These are phyloP conservation scores for Bombylius discolor DNA, from an alignment of 2,888 invertebrate species.

Conservation along the genomic window DNA sequence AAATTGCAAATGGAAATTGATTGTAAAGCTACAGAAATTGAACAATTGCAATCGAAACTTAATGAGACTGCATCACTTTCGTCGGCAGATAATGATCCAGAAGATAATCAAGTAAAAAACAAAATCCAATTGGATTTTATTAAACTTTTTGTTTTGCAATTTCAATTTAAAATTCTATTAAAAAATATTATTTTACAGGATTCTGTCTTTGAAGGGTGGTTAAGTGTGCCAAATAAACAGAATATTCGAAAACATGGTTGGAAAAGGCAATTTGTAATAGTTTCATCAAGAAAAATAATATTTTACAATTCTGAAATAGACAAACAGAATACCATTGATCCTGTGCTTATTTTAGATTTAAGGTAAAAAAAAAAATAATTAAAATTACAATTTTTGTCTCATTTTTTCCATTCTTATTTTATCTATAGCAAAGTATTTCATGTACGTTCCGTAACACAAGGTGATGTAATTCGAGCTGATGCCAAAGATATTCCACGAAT, in stretches of 20 bases:
- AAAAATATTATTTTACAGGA: slow-evolving; percentile 38
- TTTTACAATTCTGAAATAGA: slow-evolving; percentile 93
- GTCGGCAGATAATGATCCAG: slow-evolving; percentile 76
- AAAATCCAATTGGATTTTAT: too few species aligned
- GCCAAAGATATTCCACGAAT: slow-evolving; percentile 98
- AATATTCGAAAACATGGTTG: slow-evolving; percentile 92
- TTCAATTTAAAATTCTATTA: background rate
- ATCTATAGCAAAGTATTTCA: slow-evolving; percentile 87
- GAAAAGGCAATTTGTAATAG: slow-evolving; percentile 94
- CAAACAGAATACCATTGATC: slow-evolving; percentile 80
- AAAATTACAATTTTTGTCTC: background rate
- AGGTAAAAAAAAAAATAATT: slow-evolving; percentile 45
- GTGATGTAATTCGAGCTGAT: slow-evolving; percentile 97
- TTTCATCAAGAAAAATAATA: slow-evolving; percentile 91
- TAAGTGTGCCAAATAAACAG: slow-evolving; percentile 88
- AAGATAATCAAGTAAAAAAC: slow-evolving; percentile 42
- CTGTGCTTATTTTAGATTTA: slow-evolving; percentile 87
- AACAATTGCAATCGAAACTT: slow-evolving; percentile 77
- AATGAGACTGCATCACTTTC: slow-evolving; percentile 85
- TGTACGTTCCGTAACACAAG: slow-evolving; percentile 95
- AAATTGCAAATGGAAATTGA: slow-evolving; percentile 92
- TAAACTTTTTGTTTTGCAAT: too few species aligned
- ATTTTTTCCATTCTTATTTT: slow-evolving; percentile 4
- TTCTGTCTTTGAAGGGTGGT: slow-evolving; percentile 85
- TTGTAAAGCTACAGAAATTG: slow-evolving; percentile 92